Evolutionary conservation across 2,888 invertebrate species (phyloP).

Genomic region (Meiosimyza platycephala): DNA sequence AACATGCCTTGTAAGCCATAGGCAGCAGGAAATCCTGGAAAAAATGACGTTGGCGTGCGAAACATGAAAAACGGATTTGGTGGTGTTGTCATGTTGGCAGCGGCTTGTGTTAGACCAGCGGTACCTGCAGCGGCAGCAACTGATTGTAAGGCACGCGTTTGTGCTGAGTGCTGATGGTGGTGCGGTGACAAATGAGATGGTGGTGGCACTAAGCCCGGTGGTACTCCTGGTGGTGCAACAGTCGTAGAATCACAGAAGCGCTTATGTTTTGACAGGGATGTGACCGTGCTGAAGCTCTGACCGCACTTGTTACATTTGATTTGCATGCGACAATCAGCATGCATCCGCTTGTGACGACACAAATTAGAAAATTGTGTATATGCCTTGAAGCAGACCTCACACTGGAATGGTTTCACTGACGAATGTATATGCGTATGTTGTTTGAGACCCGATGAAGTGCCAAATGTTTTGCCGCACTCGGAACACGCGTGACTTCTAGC

Average conservation of each 20-base stretch:
- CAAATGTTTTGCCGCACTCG: conserved; percentile 99
- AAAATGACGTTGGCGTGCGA: conserved; percentile 75
- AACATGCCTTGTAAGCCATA: conserved; percentile 69
- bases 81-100: conserved; percentile 68
- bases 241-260: conserved; percentile 91
- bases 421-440: conserved; percentile 99
- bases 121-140: conserved; percentile 63
- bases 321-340: conserved; percentile 92
- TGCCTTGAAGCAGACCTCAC: conserved; percentile 96
- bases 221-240: conserved; percentile 63
- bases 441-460: conserved; percentile 96
- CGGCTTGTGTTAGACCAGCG: conserved; percentile 55
- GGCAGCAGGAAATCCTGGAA: conserved; percentile 74
- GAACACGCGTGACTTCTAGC: conserved; percentile 97
- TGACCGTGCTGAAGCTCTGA: conserved; percentile 91
- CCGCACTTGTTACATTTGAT: conserved; percentile 96
- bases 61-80: conserved; percentile 79
- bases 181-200: conserved; percentile 49
- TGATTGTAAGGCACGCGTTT: conserved; percentile 44
- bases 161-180: conserved; percentile 67
- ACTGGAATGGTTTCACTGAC: conserved; percentile 97
- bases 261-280: conserved; percentile 94
- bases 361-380: conserved; percentile 99
- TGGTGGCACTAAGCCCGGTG: not conserved
- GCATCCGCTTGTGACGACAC: conserved; percentile 99